A percentile compares a stretch with the other conserved stretches of the same genome.
Conservation (phyloP, 2,113 vertebrate genomes). For the Microcebus lehilahytsara region DNA sequence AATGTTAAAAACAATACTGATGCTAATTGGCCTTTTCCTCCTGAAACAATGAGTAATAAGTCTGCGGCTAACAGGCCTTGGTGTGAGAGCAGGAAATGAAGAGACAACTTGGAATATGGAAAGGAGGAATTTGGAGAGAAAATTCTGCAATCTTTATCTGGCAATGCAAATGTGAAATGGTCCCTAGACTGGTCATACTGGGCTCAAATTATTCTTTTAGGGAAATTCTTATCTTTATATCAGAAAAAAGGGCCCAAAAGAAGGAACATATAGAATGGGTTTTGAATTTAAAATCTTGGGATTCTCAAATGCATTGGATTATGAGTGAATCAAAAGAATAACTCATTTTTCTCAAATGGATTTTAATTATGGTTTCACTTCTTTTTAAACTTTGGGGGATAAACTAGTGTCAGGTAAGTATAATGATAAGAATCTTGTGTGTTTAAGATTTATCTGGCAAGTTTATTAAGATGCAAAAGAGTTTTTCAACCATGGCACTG, state of each 20-base stretch:
- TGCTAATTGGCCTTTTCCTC: not conserved
- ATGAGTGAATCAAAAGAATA: not conserved
- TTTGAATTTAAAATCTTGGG: conserved; percentile 26
- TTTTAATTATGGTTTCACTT: not conserved
- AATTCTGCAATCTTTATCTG: not conserved
- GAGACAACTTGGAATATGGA: not conserved
- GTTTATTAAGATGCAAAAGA: conserved; percentile 13
- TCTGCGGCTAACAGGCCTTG: not conserved
- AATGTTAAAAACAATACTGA: not conserved
- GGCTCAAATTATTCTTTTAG: not conserved
- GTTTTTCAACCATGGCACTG: not conserved
- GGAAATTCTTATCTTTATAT: not conserved
- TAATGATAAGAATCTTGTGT: not conserved
- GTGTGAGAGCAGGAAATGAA: not conserved
- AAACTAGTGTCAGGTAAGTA: not conserved
- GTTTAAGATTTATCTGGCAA: not conserved
- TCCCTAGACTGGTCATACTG: not conserved
- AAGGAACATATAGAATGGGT: not conserved
- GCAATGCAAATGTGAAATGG: not conserved
- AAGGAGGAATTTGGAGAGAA: not conserved
- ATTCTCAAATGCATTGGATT: not conserved
- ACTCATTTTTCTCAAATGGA: not conserved
- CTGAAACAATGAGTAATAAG: not conserved
- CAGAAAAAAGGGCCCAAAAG: not conserved
- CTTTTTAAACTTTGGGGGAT: not conserved